Base-by-base conservation (phyloP, 2,797 vertebrate species). In the Molossus alvarezi region DNA sequence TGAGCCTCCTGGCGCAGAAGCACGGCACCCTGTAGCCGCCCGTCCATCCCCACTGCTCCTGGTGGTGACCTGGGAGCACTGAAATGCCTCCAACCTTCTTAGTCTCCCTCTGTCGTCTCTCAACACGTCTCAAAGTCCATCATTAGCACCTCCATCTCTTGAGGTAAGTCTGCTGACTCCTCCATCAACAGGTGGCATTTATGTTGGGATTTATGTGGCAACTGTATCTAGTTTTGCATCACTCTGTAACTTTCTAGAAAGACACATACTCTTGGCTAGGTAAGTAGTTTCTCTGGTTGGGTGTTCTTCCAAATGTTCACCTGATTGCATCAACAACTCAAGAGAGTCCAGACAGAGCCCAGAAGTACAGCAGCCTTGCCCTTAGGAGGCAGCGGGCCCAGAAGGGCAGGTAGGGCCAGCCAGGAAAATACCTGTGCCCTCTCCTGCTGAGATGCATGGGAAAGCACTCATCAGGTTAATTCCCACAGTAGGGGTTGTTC, bases 221-320 rank as follows among this genome's bases (percentile, higher is more conserved):
- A 37, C 14, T 80, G 20, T 71, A 71, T 82, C 57, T 57, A 33
- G 85, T 48, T 92, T 69, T 88, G 51, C 25, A 58, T n/a, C 65
- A 29, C 87, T 92, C 65, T 88, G 29, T 57, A 91, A 81, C 91
- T 92, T 97, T 79, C 72, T 60, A 72, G 58, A 71, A 92, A 82
- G 51, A 92, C 33, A 79, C 27, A 91, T 67, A 87, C 88, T 58
- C 62, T 69, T 85, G 11, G 45, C 41, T n/a, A 10, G 5, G 29
- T 64, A 83, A 84, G 27, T 11, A 65, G 62, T 90, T 81, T 89
- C 90, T 95, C 33, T 62, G 64, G 33, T 80, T 62, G 77, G 84
- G 18, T 29, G 13, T 41, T 73, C 73, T 92, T 77, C n/a, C 60
- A 57, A 79, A 41, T 77, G 41, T 79, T 53, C 87, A 89, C 29